Base-by-base conservation (phyloP, 2,113 vertebrate species). In the Ellobius talpinus region DNA sequence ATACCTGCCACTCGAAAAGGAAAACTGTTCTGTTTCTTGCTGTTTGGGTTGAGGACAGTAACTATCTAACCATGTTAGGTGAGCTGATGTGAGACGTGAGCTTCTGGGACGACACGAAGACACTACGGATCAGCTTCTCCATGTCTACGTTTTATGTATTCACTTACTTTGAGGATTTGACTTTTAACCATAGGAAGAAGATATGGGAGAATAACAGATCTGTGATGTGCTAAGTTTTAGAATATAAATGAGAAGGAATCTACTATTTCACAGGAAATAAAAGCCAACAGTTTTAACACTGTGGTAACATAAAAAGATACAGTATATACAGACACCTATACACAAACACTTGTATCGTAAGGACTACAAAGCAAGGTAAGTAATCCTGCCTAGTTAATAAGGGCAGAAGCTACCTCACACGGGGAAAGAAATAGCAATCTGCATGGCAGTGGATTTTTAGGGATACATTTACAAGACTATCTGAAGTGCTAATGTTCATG, bases 261-360 rank as follows among this genome's bases (percentile, higher is more conserved):
- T 73, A 87, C 5, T 52, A 10, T 61, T 19, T 91, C 61, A 29
- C 11, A 87, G 26, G 12, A 84, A 81, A 95, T 91, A 58, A 47
- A 90, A 93, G 10, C 47, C 45, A 94, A 86, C n/a, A 95, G 65
- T 70, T 96, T 93, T 93, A 92, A 87, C 24, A 79, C 29, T 91
- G 50, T n/a, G 52, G 0, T 66, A 87, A 63, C 76, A 86, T 61
- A 90, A 78, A 89, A 74, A 74, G 14, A 61, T 16, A 55, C 1
- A 13, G 24, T 61, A 29, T 14, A 33, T 68, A 79, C 23, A 93
- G 16, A 79, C 7, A 87, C 17, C 36, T 42, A 68, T 16, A 82
- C 16, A 14, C 52, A 36, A 45, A 31, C 17, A 39, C 16, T 31
- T 70, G 45, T 3, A 79, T 12, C 1, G 17, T 36, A 74, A 90